Evolutionary conservation across 2,888 invertebrate species (phyloP), one percentile per base, ranked within the genome.

Genomic region (Peribatodes rhomboidaria): DNA sequence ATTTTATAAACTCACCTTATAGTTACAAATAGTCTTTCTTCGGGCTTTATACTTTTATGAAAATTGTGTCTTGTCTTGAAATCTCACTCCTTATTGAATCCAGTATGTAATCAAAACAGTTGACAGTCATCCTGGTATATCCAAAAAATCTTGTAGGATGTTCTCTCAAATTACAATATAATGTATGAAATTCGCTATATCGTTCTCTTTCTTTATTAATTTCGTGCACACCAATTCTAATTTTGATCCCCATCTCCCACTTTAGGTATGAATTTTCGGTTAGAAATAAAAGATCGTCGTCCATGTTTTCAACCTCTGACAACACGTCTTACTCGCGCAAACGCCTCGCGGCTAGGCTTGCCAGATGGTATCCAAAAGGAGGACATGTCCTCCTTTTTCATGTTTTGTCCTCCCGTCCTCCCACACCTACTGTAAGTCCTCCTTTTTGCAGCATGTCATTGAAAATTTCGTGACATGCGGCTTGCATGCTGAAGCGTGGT

Each of bases 71-170:
- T 46, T n/a, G 2, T 68, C 61, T 67, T 70, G 68, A 68, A 68
- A 72, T 69, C 9, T 68, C 68, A 73, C 63, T 73, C 69, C 67
- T 67, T 71, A 73, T 69, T 70, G 71, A 71, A 71, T 71, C 69
- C 67, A 71, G 46, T 72, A 68, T 72, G 60, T 67, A 69, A 68
- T 68, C 66, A 69, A 68, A 70, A 71, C 68, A 66, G 69, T 49
- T 55, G 62, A 69, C 61, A 64, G 9, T 71, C 70, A 70, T 70
- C 65, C 72, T 72, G 65, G 72, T 70, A 66, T 69, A 70, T 66
- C 64, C 62, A 69, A 70, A 70, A 67, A 67, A 71, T 61, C 67
- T 68, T 69, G 68, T 69, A 69, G 70, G 71, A 70, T 73, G 64
- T 72, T 72, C 65, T 69, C 69, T 69, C 65, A 72, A 71, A 70